Percentiles rank a stretch among this genome's conserved stretches.
Conservation (phyloP, 1,140 invertebrate genomes). For the Drosophila kanapiae region DNA sequence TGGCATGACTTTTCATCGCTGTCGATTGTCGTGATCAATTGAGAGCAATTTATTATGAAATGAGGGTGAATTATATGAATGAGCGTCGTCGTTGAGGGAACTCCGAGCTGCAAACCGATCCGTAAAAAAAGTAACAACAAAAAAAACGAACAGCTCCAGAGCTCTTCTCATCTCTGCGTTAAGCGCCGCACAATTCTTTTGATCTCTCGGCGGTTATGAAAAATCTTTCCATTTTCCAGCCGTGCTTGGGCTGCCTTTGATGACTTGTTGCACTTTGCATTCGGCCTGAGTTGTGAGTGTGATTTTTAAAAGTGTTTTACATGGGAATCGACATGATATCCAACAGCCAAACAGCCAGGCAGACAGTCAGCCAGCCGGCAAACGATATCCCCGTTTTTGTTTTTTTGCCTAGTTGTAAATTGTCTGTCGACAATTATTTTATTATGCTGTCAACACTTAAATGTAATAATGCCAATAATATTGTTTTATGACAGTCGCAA, state of each 20-base stretch:
- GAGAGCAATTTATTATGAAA: slow-evolving; percentile 86
- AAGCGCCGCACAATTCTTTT: slow-evolving; percentile 83
- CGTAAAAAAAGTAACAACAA: slow-evolving; percentile 12
- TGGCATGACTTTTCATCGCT: slow-evolving; percentile 85
- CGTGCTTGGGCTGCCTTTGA: slow-evolving; percentile 55
- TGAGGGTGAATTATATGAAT: slow-evolving; percentile 86
- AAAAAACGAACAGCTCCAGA: slow-evolving; percentile 11
- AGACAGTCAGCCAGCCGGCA: slow-evolving; percentile 19
- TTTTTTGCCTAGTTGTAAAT: slow-evolving; percentile 54
- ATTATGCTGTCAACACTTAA: slow-evolving; percentile 85
- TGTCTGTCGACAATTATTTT: slow-evolving; percentile 85
- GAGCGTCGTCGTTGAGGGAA: slow-evolving; percentile 67
- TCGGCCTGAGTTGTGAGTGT: slow-evolving; percentile 81
- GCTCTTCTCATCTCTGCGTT: slow-evolving; percentile 51
- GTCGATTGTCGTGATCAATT: slow-evolving; percentile 86
- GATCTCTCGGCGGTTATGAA: slow-evolving; percentile 77
- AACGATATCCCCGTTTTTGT: slow-evolving; percentile 46
- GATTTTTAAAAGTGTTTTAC: slow-evolving; percentile 84
- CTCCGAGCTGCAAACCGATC: slow-evolving; percentile 30
- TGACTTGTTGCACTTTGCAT: slow-evolving; percentile 80
- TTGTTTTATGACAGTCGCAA: slow-evolving; percentile 84
- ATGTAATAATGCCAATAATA: slow-evolving; percentile 85
- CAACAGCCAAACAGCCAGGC: slow-evolving; percentile 10
- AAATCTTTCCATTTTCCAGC: slow-evolving; percentile 68
- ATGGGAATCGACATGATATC: slow-evolving; percentile 80